Conservation (phyloP, 2,113 vertebrate genomes). For the Ammodramus savannarum region DNA sequence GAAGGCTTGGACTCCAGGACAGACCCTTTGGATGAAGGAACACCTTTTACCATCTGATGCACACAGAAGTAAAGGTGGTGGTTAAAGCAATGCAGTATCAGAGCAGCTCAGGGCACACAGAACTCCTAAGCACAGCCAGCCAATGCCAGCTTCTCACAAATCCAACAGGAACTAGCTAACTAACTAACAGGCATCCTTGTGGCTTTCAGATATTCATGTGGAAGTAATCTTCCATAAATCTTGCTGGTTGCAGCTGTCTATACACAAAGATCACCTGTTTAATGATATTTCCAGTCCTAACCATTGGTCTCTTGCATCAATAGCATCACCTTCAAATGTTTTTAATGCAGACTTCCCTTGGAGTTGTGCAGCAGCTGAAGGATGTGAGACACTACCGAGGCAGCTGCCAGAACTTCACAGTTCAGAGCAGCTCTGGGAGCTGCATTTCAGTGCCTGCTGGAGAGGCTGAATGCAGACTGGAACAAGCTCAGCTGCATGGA, state of each 20-base stretch:
- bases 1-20: not conserved
- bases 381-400: fast-evolving
- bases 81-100: not conserved
- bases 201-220: not conserved
- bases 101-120: not conserved
- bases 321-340: not conserved
- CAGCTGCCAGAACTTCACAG: not conserved
- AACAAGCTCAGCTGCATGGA: not conserved
- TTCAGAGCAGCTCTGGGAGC: not conserved
- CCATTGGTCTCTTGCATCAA: not conserved
- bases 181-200: not conserved
- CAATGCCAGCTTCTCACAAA: not conserved
- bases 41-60: not conserved
- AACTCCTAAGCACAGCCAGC: not conserved
- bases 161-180: not conserved
- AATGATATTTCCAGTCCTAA: not conserved
- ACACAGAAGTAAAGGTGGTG: fast-evolving
- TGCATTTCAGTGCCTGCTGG: not conserved
- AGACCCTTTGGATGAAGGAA: not conserved
- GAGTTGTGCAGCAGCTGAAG: not conserved
- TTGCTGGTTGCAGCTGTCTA: not conserved
- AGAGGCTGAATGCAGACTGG: not conserved
- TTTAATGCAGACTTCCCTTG: not conserved
- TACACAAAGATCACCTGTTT: not conserved
- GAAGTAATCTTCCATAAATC: not conserved